Base-by-base conservation (phyloP, 2,888 invertebrate species). In the Phasia obesa region DNA sequence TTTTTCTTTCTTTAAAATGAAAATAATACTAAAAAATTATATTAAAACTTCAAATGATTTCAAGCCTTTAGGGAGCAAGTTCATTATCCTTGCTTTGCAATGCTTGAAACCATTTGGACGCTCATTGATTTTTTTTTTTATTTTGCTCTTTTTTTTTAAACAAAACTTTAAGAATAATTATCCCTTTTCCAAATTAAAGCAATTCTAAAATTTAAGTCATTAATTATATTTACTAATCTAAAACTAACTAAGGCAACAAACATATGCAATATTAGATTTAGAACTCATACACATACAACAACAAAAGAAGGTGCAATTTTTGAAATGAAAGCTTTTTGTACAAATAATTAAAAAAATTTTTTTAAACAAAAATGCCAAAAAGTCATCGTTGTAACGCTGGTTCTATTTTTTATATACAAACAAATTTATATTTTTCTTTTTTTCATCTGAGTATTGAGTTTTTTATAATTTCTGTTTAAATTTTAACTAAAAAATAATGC, bases 101-200 rank as follows among this genome's bases (percentile, higher is more conserved):
- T 55, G 79, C 65, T 71, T 60, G 75, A 83, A 83, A 79, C 65
- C 71, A 83, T 83, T 83, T 83, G 79, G 79, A 83, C 79, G 60
- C 47, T 69, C 74, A 44, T 74, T 55, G 25, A 55, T 74, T 65
- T 69, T 55, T 27, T 13, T 53, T 42, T n/a, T 19, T 7, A 11
- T 64, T 44, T 21, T n/a, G n/a, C n/a, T n/a, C n/a, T n/a, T n/a
- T n/a, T n/a, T 42, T 44, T 31, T 35, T n/a, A 19, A 53, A 15
- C 17, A 62, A 47, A 31, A 55, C 51, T 15, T 35, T 21, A 60
- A 53, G 4, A 19, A 27, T 17, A 5, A 60, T 25, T 7, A 7
- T 47, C 6, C 15, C n/a, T 19, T 59, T 76, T 73, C 44, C 23
- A 73, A 81, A 62, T 73, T 74, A 60, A 47, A 42, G 42, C 19